A percentile compares a stretch with the other conserved stretches of the same genome.
These are phyloP conservation scores for Pantherophis alleghaniensis DNA, from an alignment of 2,797 vertebrate genomes.

Conservation along the genomic window DNA sequence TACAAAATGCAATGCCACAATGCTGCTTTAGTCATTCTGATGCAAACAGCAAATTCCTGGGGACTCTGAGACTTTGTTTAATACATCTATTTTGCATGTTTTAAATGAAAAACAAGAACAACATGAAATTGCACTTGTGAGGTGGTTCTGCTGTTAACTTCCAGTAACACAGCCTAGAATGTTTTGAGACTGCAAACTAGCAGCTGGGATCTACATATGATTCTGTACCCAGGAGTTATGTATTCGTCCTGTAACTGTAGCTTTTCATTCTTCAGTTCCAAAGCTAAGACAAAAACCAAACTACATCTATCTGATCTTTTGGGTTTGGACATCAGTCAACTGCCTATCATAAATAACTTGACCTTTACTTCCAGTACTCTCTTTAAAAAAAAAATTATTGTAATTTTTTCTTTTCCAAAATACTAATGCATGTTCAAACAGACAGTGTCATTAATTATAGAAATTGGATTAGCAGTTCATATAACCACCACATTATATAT, in stretches of 20 bases:
- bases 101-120: not conserved
- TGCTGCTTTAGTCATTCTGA: not conserved
- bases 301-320: not conserved
- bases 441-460: too few species aligned
- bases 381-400: too few species aligned
- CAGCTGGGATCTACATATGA: not conserved
- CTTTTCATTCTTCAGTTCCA: not conserved
- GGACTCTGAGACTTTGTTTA: not conserved
- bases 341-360: not conserved
- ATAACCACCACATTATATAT: too few species aligned
- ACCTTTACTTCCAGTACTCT: not conserved
- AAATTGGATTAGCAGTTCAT: too few species aligned
- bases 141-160: not conserved
- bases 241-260: not conserved
- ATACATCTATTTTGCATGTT: not conserved
- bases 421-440: too few species aligned
- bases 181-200: not conserved
- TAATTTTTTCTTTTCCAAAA: too few species aligned
- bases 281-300: not conserved
- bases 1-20: not conserved
- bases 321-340: not conserved
- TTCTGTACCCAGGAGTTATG: not conserved
- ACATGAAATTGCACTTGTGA: not conserved
- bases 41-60: not conserved
- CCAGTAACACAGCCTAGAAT: not conserved